A percentile compares a stretch with the other conserved stretches of the same genome.
Evolutionary conservation across 2,113 vertebrate species (phyloP).

Genomic region (Trematocara macrostoma): DNA sequence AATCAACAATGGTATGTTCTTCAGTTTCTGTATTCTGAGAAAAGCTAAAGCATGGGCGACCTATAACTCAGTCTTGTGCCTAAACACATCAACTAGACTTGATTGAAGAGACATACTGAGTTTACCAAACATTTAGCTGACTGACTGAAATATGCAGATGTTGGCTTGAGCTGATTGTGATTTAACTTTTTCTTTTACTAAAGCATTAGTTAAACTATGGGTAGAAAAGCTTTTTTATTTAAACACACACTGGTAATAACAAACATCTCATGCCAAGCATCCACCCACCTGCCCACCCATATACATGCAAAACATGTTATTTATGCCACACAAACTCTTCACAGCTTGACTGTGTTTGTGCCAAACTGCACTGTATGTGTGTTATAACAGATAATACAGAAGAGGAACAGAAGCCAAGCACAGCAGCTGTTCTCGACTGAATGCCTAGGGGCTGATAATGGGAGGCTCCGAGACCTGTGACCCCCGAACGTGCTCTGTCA

Average conservation of each 20-base stretch:
- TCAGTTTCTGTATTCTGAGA: neutral
- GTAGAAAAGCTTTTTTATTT: neutral
- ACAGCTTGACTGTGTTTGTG: neutral
- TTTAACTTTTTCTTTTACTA: neutral
- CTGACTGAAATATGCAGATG: neutral
- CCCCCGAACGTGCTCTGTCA: slow-evolving; percentile 15
- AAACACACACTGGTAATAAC: neutral
- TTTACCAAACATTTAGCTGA: neutral
- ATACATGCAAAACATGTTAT: slow-evolving; percentile 18
- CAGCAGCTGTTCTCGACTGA: slow-evolving; percentile 7
- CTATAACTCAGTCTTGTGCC: neutral
- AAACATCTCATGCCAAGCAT: slow-evolving; percentile 12
- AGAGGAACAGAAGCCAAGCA: neutral
- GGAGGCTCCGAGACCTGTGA: slow-evolving; percentile 40
- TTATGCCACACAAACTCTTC: neutral
- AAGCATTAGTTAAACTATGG: neutral
- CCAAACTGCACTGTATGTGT: neutral
- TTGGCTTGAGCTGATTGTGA: neutral
- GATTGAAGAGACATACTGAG: neutral
- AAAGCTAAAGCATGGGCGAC: rapidly evolving
- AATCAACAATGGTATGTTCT: neutral
- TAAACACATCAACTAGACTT: neutral
- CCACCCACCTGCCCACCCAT: slow-evolving; percentile 37
- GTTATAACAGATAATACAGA: slow-evolving; percentile 17
- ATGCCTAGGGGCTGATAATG: slow-evolving; percentile 31